Evolutionary conservation across 1,140 invertebrate genomes (phyloP).

Genomic region (Lutraria rhynchaena): DNA sequence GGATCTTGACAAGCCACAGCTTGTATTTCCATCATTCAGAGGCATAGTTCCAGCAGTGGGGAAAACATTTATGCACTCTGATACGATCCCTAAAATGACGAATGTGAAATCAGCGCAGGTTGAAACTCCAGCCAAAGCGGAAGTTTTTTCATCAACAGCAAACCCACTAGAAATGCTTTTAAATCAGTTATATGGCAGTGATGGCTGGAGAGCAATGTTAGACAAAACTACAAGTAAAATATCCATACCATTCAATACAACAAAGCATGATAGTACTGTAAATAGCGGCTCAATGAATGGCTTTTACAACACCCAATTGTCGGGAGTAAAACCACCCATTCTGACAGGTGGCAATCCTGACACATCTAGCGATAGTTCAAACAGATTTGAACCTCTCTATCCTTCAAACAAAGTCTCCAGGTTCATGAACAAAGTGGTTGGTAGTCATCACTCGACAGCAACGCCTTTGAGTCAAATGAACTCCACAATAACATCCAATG

Average conservation of each 20-base stretch:
- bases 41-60: neutral
- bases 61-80: neutral
- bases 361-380: too few relatives aligned
- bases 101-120: neutral
- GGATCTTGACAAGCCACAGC: neutral
- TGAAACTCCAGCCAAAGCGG: neutral
- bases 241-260: neutral
- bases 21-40: constrained; percentile 2
- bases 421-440: constrained; percentile 10
- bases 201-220: constrained; percentile 10
- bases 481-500: neutral
- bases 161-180: constrained; percentile 36
- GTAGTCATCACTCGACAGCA: neutral
- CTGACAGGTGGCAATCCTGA: neutral
- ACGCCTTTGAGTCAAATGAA: neutral
- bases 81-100: neutral
- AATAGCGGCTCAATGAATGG: neutral
- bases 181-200: constrained; percentile 29
- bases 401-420: neutral
- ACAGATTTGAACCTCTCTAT: too few relatives aligned
- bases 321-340: neutral
- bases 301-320: constrained; percentile 13
- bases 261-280: neutral
- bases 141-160: neutral
- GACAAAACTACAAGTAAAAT: neutral